phyloP scores from a whole-genome alignment of 1,140 invertebrate species.

The Megalopta genalis region DNA sequence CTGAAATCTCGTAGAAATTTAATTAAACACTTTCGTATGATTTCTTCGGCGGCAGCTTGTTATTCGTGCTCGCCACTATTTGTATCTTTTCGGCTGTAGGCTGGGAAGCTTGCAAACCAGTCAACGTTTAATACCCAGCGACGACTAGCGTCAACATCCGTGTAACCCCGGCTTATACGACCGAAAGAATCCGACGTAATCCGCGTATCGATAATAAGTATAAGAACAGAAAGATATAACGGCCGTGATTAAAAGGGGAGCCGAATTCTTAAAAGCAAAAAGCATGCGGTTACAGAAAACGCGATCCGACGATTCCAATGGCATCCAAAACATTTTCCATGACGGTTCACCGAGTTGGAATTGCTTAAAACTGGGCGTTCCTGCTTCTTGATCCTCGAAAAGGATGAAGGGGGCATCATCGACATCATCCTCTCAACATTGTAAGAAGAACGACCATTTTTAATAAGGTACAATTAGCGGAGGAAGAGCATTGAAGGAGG shows the following conservation, averaged over 20 bases:
- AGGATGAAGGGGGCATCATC: constrained; percentile 19
- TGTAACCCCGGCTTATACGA: neutral
- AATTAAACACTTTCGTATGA: no score
- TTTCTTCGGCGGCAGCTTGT: no score
- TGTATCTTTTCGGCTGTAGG: no score
- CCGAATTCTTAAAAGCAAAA: neutral
- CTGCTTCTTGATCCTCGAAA: constrained; percentile 14
- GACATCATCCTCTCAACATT: constrained; percentile 34
- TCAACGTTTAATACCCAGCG: no score
- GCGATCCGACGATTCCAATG: neutral
- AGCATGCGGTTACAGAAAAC: neutral
- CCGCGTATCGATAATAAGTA: no score
- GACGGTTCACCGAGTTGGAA: constrained; percentile 2
- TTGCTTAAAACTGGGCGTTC: constrained; percentile 12
- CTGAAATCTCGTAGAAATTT: no score
- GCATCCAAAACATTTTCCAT: neutral
- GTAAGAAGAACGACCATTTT: constrained; percentile 68
- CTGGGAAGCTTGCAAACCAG: no score
- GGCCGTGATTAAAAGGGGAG: neutral
- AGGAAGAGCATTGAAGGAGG: constrained; percentile 26
- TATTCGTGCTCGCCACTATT: no score
- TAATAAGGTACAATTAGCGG: constrained; percentile 79
- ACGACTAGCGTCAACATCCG: neutral
- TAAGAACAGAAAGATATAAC: neutral
- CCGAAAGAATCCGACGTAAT: neutral